Conservation (phyloP, 1,140 invertebrate genomes). For the Eueides isabella region DNA sequence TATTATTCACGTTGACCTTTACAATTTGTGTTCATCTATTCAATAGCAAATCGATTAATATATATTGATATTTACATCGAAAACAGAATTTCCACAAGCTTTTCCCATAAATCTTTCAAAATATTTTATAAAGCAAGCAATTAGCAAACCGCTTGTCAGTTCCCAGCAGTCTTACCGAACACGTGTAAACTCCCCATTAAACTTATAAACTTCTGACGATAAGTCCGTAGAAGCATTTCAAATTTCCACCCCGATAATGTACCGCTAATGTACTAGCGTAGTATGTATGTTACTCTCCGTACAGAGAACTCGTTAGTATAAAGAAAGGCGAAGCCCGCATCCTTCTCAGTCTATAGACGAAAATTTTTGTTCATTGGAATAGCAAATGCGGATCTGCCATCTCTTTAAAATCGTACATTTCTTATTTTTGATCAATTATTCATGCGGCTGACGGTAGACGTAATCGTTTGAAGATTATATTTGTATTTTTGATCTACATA, state of each 20-base stretch:
- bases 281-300: not conserved
- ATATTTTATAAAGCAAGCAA: not conserved
- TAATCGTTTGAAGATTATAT: slow-evolving; percentile 24
- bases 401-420: slow-evolving; percentile 23
- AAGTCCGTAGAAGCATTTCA: slow-evolving; percentile 37
- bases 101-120: not conserved
- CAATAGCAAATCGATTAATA: not conserved
- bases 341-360: not conserved
- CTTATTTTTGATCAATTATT: slow-evolving; percentile 21
- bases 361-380: slow-evolving; percentile 25
- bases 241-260: slow-evolving; percentile 47
- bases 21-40: no score
- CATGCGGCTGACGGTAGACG: slow-evolving; percentile 2
- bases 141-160: slow-evolving; percentile 3
- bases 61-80: not conserved
- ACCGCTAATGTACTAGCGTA: slow-evolving; percentile 21
- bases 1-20: no score
- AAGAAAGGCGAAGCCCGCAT: slow-evolving; percentile 29
- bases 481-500: not conserved
- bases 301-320: slow-evolving; percentile 36
- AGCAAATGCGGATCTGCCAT: slow-evolving; percentile 19
- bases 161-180: slow-evolving; percentile 10
- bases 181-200: slow-evolving; percentile 33
- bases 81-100: not conserved
- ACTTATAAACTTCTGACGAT: slow-evolving; percentile 39